Evolutionary conservation across 2,113 vertebrate genomes (phyloP), one percentile per base, ranked within the genome.

Genomic region (Equus przewalskii): DNA sequence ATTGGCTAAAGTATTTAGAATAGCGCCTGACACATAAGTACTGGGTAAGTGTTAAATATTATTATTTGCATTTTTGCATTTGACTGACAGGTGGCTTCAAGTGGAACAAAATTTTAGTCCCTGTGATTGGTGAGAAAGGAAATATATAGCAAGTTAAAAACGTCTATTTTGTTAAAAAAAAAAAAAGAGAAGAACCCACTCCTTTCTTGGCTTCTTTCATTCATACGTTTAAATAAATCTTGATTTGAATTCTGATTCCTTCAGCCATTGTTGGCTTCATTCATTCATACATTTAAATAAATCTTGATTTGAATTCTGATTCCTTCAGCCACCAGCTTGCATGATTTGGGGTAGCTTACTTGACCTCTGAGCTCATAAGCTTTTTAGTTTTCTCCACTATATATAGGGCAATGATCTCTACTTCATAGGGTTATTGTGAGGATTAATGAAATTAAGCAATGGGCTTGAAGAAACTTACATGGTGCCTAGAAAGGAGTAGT

Each of bases 191-290:
- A 51, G n/a, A 70, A 72, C 13, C 8, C 11, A 81, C 22, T 46
- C 30, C 21, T 88, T 81, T n/a, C 33, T 13, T 65, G 64, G 54
- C 12, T 54, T 72, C 51, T 30, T 80, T 58, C 8, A 28, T 88
- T 88, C 36, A 64, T n/a, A 18, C 19, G 51, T 79, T 95, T 91
- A 79, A 92, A 64, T 46, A 73, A 75, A 72, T n/a, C 16, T 92
- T 46, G 15, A 36, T 87, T 81, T 41, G 36, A 73, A 67, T 73
- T 33, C 26, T 95, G 12, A 1, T 41, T 56, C 21, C 46, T 58
- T 76, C 21, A 70, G 21, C 33, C 41, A 70, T 81, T n/a, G 24
- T 22, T 64, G 54, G 51, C 12, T 54, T 72, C 41, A 41, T 76
- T 60, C 41, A 81, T 72, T 30, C 36, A 64, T n/a, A 18, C 19